A percentile compares a stretch with the other conserved stretches of the same genome.
Conservation (phyloP, 1,140 invertebrate genomes). For the Lucilia sericata region DNA sequence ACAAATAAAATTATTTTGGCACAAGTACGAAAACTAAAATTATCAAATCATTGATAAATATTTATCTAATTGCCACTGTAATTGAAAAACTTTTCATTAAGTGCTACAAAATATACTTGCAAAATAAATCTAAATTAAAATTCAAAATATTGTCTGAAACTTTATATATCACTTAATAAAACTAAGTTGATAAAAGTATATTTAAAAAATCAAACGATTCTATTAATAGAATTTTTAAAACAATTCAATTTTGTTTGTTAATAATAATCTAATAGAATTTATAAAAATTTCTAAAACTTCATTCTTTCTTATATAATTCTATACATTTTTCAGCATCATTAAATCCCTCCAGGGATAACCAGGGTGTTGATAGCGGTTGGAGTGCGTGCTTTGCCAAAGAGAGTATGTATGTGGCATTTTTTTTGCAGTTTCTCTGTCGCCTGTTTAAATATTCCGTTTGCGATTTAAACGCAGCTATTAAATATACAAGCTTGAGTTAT, state of each 20-base stretch:
- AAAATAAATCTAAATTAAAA: not conserved
- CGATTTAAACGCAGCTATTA: conserved; percentile 37
- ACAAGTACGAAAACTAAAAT: not conserved
- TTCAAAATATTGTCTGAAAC: not conserved
- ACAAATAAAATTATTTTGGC: not conserved
- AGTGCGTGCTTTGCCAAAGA: too few relatives aligned
- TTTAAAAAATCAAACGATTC: too few relatives aligned
- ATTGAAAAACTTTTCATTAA: conserved; percentile 33
- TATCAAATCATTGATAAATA: conserved; percentile 15
- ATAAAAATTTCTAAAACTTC: conserved; percentile 23
- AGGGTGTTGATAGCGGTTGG: too few relatives aligned
- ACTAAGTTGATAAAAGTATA: too few relatives aligned
- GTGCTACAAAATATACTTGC: not conserved
- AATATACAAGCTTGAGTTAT: conserved; percentile 36
- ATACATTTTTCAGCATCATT: not conserved
- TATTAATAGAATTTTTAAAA: not conserved
- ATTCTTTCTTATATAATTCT: not conserved
- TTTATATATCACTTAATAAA: not conserved
- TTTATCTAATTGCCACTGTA: conserved; percentile 27
- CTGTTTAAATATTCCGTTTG: conserved; percentile 38
- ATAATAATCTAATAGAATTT: not conserved
- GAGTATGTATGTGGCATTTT: not conserved
- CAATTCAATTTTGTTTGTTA: not conserved
- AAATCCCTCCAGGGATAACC: not conserved
- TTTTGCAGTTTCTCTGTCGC: conserved; percentile 30